A percentile compares a stretch with the other conserved stretches of the same genome.
Conservation (phyloP, 2,888 invertebrate genomes). For the Eumerus sabulonum region DNA sequence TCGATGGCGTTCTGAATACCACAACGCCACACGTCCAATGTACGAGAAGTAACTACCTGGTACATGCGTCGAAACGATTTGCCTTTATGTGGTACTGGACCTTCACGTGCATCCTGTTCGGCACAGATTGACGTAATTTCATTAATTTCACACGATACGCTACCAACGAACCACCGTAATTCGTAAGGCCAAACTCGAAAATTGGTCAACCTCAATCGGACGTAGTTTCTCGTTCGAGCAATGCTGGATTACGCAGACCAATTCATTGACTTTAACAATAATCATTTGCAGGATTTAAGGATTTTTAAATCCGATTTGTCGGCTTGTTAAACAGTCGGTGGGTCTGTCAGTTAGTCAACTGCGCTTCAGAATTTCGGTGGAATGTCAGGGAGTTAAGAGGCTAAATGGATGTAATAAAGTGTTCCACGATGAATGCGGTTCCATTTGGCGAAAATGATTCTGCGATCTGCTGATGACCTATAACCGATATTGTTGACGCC, state of each 20-base stretch:
- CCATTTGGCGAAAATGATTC: background rate
- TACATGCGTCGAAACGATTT: conserved; percentile 44
- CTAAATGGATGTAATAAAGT: background rate
- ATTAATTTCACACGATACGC: conserved; percentile 42
- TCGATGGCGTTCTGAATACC: conserved; percentile 18
- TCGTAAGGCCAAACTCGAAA: conserved; percentile 53
- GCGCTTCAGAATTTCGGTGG: conserved; percentile 15
- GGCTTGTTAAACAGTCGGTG: conserved; percentile 5
- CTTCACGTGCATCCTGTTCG: conserved; percentile 37
- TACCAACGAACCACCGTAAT: conserved; percentile 26
- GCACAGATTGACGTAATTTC: conserved; percentile 65
- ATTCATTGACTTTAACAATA: conserved; percentile 59
- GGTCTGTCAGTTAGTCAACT: conserved; percentile 11
- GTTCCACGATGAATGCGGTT: conserved; percentile 9
- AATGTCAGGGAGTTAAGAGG: background rate
- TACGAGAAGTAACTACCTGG: conserved; percentile 21
- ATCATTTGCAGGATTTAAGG: conserved; percentile 11
- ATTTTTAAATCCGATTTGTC: conserved; percentile 30
- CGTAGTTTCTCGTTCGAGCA: no score
- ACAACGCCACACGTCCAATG: conserved; percentile 11
- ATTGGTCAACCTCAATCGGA: conserved; percentile 55
- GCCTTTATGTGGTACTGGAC: conserved; percentile 26
- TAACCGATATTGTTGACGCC: background rate
- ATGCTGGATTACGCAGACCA: background rate
- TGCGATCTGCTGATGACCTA: background rate